These are phyloP conservation scores for Ericerus pela DNA, from an alignment of 1,140 invertebrate species.

Conservation along the genomic window DNA sequence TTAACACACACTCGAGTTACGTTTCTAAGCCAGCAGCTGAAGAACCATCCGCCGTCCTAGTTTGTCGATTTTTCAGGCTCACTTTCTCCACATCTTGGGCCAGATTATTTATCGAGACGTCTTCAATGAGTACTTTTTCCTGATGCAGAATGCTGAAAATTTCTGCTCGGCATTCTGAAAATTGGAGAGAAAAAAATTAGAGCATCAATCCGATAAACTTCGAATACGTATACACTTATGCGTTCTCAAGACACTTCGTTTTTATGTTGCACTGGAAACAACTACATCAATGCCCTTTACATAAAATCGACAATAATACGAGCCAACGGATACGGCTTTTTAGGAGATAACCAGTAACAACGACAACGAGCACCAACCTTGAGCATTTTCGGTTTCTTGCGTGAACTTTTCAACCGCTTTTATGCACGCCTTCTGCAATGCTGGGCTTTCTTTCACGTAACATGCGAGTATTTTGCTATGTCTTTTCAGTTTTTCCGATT, in stretches of 20 bases:
- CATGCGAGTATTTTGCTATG: slow-evolving; percentile 3
- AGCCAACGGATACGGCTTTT: too few species aligned
- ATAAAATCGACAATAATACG: too few species aligned
- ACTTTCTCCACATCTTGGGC: background rate
- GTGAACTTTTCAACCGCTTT: background rate
- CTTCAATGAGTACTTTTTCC: background rate
- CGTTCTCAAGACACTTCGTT: too few species aligned
- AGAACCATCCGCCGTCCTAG: background rate
- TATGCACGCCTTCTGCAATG: background rate
- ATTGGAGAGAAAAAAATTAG: background rate
- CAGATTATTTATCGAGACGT: background rate
- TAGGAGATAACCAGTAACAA: too few species aligned
- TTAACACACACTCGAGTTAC: background rate
- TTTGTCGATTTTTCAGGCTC: background rate
- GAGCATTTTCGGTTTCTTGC: background rate
- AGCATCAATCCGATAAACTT: background rate
- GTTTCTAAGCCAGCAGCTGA: background rate
- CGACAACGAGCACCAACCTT: background rate
- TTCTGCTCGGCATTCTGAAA: background rate
- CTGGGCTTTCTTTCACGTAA: background rate
- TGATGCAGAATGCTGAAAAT: background rate
- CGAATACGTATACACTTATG: background rate
- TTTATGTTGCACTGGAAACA: too few species aligned
- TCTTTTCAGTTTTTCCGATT: background rate
- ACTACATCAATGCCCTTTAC: too few species aligned